Conservation (phyloP, 1,140 invertebrate species). For the Druon quercuslanigerum region DNA sequence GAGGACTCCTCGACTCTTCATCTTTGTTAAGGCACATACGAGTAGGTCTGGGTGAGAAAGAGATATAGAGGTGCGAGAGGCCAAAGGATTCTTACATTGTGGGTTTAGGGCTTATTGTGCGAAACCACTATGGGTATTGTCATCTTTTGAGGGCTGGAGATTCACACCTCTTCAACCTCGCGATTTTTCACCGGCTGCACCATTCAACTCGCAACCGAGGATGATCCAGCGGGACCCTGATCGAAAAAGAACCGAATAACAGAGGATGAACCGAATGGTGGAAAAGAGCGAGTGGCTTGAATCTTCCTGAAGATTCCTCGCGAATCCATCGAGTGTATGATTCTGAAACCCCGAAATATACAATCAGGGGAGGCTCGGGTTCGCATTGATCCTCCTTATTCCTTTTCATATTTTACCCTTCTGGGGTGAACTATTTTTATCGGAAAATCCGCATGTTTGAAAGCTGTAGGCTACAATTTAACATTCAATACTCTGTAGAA, state of each 20-base stretch:
- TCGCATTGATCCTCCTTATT: conserved; percentile 3
- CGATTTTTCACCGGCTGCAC: conserved; percentile 59
- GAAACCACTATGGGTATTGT: conserved; percentile 65
- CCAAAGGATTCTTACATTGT: conserved; percentile 60
- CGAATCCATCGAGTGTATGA: conserved; percentile 19
- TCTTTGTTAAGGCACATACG: conserved; percentile 18
- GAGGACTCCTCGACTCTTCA: conserved; percentile 53
- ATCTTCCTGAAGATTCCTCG: conserved; percentile 18
- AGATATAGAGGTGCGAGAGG: conserved; percentile 31
- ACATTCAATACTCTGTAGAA: no score
- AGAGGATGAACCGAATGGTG: conserved; percentile 19
- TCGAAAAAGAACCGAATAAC: neutral
- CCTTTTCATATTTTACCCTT: conserved; percentile 17
- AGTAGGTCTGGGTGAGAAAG: conserved; percentile 30
- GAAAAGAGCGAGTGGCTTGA: conserved; percentile 19
- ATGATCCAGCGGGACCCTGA: neutral
- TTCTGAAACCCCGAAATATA: conserved; percentile 22
- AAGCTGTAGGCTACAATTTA: neutral
- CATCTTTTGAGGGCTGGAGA: conserved; percentile 65
- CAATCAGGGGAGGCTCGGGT: neutral
- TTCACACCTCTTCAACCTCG: conserved; percentile 70
- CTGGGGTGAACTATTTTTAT: neutral
- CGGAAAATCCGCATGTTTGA: no score
- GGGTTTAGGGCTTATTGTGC: conserved; percentile 67
- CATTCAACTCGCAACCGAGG: neutral